Base-by-base conservation (phyloP, 92 coral and sea anemone genomes). In the Pocillopora grandis region DNA sequence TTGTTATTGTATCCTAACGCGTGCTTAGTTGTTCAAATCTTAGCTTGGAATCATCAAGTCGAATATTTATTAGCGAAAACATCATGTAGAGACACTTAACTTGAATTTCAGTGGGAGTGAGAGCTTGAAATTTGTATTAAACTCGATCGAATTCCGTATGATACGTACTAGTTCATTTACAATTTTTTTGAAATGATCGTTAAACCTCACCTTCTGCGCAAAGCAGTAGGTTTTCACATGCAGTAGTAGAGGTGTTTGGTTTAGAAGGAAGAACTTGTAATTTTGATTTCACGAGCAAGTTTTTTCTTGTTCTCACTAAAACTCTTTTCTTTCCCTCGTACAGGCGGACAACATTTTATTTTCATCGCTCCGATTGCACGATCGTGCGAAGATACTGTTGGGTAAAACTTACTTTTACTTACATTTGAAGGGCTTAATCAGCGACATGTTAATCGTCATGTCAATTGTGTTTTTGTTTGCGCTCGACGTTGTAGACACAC, bases 351-450 rank as follows among this genome's bases (percentile, higher is more conserved):
- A 42, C 52, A 7, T 42, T 42, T 7, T 42, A 1, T 42, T 42
- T 42, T 42, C 49, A 42, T 36, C 20, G 23, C 57, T 37, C 19
- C 20, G 62, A 59, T 15, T 16, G 20, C 11, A 7, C 18, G 56
- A 36, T 36, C 20, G 1, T 16, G 12, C 36, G 17, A 9, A 31
- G 20, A 55, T 6, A 55, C 17, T 27, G 31, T 27, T 27, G 23
- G 57, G 37, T 1, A 18, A 18, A 48, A 73, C 11, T 61, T 49
- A 3, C 19, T 49, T 49, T n/a, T 73, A 61, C 19, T 74, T 74
- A 74, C 78, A 74, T 74, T 35, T 74, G 20, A 7, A 70, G 78
- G 36, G 19, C 78, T 56, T n/a, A 52, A 12, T 10, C 21, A 59
- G 14, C 0, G 16, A 59, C 10, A 59, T 7, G 14, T 2, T 12